Conservation (phyloP, 1,140 invertebrate species). For the Drosophila sproati region DNA sequence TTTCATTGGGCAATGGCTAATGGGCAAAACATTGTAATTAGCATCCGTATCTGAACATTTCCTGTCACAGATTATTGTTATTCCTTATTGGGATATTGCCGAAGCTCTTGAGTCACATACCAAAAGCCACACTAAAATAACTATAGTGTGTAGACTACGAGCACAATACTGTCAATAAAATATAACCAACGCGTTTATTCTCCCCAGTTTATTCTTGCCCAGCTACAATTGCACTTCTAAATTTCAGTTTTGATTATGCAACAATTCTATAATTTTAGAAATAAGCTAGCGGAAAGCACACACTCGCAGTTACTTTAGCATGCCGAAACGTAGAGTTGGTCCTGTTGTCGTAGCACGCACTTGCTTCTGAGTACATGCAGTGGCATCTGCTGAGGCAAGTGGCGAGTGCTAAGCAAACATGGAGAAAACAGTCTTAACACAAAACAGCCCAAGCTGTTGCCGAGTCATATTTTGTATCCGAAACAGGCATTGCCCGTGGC, state of each 20-base stretch:
- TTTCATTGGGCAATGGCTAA: background rate
- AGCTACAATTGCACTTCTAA: background rate
- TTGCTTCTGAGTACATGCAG: conserved; percentile 36
- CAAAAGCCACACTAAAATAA: background rate
- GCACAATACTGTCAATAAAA: conserved; percentile 10
- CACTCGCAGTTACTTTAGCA: conserved; percentile 4
- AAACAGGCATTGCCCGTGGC: conserved; percentile 55
- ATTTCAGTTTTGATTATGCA: conserved; percentile 11
- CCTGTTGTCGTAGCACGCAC: conserved; percentile 25
- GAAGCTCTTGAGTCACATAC: background rate
- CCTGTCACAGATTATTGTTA: background rate
- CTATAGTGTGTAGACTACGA: background rate
- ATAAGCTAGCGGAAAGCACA: conserved; percentile 37
- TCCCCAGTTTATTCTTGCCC: conserved; percentile 15
- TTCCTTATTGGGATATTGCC: background rate
- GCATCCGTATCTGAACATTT: too few relatives aligned
- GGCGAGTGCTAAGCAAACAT: conserved; percentile 41
- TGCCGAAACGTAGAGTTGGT: conserved; percentile 1
- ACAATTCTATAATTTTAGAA: conserved; percentile 62
- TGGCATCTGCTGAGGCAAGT: conserved; percentile 19
- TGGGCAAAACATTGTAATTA: background rate
- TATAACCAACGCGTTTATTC: conserved; percentile 23
- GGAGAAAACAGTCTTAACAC: conserved; percentile 37
- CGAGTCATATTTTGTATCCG: conserved; percentile 33
- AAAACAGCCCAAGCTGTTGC: conserved; percentile 8